phyloP scores from a whole-genome alignment of 2,888 invertebrate species.

The Clivina fossor region DNA sequence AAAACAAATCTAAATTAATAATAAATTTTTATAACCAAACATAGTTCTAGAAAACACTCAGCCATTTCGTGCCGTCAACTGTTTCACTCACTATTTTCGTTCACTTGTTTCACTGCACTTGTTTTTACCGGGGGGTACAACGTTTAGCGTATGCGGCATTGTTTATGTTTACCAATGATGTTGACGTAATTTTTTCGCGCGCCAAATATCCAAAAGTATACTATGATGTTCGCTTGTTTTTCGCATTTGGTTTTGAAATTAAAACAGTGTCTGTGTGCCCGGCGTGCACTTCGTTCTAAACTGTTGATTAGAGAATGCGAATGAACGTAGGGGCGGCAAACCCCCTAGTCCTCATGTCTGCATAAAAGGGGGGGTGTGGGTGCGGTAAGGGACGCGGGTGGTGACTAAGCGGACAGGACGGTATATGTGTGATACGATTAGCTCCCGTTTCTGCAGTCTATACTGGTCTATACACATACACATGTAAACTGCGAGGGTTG shows the following conservation, averaged over 20 bases:
- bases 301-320: conserved; percentile 34
- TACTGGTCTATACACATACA: too few species aligned
- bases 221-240: background rate
- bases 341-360: conserved; percentile 10
- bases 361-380: conserved; percentile 1
- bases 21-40: too few species aligned
- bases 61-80: too few species aligned
- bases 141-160: too few species aligned
- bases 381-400: conserved; percentile 6
- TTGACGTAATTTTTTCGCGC: background rate
- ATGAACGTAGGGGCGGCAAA: conserved; percentile 11
- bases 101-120: too few species aligned
- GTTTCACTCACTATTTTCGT: too few species aligned
- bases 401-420: conserved; percentile 34
- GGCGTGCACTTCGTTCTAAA: conserved; percentile 21
- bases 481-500: too few species aligned
- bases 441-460: too few species aligned
- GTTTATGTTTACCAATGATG: too few species aligned
- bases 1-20: too few species aligned
- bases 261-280: conserved; percentile 8
- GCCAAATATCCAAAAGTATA: background rate
- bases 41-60: too few species aligned
- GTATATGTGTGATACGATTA: conserved; percentile 31
- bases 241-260: conserved; percentile 5
- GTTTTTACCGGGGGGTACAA: too few species aligned